Conservation (phyloP, 92 coral and sea anemone species). For the Montipora capitata region DNA sequence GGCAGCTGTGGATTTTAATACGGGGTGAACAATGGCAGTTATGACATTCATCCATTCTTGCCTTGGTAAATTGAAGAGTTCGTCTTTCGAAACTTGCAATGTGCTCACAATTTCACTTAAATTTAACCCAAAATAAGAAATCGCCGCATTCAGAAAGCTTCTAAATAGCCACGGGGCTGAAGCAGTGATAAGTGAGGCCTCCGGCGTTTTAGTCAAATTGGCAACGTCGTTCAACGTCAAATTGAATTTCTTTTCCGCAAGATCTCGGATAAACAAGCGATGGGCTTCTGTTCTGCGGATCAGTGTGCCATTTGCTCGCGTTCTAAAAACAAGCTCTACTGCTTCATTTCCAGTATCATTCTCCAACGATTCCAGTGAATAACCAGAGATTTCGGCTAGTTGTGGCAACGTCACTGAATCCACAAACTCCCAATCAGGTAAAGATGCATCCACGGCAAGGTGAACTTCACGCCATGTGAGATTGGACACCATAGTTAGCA, state of each 20-base stretch:
- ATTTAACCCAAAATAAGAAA: slow-evolving; percentile 51
- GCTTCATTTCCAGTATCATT: slow-evolving; percentile 63
- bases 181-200: slow-evolving; percentile 6
- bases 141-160: slow-evolving; percentile 72
- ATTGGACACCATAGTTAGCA: slow-evolving; percentile 49
- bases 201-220: slow-evolving; percentile 25
- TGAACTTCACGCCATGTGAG: slow-evolving; percentile 72
- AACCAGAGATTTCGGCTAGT: slow-evolving; percentile 51
- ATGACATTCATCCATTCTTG: slow-evolving; percentile 65
- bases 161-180: slow-evolving; percentile 45
- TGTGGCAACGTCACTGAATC: slow-evolving; percentile 60
- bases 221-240: slow-evolving; percentile 61
- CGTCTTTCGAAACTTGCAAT: slow-evolving; percentile 35
- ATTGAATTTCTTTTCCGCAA: slow-evolving; percentile 55
- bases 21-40: slow-evolving; percentile 43
- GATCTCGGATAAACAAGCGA: slow-evolving; percentile 8
- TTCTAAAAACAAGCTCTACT: slow-evolving; percentile 4
- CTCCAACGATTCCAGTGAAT: slow-evolving; percentile 5
- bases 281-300: slow-evolving; percentile 14
- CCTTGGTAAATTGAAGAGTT: slow-evolving; percentile 64
- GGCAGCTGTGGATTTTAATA: slow-evolving; percentile 50
- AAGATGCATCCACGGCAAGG: slow-evolving; percentile 34
- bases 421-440: slow-evolving; percentile 77
- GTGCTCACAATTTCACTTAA: slow-evolving; percentile 52
- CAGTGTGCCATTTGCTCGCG: slow-evolving; percentile 28